These are phyloP conservation scores for Halisarca cf. caerulea DNA, from an alignment of 37 sponge, comb jelly and placozoan genomes.

Conservation along the genomic window DNA sequence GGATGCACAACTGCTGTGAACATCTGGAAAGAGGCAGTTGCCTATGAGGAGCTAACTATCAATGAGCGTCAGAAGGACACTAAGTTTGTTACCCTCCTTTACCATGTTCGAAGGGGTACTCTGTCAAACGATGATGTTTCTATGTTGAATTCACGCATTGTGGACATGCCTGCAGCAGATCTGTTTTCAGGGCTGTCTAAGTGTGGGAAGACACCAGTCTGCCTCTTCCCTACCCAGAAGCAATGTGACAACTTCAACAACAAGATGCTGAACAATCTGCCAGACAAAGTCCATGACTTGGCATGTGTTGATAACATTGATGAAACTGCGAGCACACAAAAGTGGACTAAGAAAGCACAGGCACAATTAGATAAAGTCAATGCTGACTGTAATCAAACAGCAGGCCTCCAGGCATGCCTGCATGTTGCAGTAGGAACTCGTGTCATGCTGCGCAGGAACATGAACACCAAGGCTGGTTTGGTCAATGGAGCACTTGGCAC, in stretches of 20 bases:
- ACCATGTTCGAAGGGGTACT: conserved; percentile 24
- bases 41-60: conserved; percentile 54
- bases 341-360: conserved; percentile 55
- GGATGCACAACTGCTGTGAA: conserved; percentile 28
- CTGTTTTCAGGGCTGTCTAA: conserved; percentile 31
- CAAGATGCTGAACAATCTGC: conserved; percentile 18
- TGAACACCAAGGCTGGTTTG: conserved; percentile 43
- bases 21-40: conserved; percentile 42
- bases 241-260: conserved; percentile 42
- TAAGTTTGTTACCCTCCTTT: conserved; percentile 17
- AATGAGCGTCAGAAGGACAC: conserved; percentile 73
- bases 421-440: conserved; percentile 55
- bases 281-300: not conserved
- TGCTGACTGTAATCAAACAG: conserved; percentile 60
- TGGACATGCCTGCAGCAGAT: conserved; percentile 12
- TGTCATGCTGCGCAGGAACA: conserved; percentile 71
- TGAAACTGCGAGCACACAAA: conserved; percentile 38
- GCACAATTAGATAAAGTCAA: conserved; percentile 56
- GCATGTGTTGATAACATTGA: conserved; percentile 58
- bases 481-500: conserved; percentile 70
- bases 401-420: conserved; percentile 54
- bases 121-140: not conserved
- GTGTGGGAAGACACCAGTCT: conserved; percentile 39
- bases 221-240: conserved; percentile 51
- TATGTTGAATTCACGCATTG: not conserved